phyloP scores from a whole-genome alignment of 2,888 invertebrate species.

The Bibio marci region DNA sequence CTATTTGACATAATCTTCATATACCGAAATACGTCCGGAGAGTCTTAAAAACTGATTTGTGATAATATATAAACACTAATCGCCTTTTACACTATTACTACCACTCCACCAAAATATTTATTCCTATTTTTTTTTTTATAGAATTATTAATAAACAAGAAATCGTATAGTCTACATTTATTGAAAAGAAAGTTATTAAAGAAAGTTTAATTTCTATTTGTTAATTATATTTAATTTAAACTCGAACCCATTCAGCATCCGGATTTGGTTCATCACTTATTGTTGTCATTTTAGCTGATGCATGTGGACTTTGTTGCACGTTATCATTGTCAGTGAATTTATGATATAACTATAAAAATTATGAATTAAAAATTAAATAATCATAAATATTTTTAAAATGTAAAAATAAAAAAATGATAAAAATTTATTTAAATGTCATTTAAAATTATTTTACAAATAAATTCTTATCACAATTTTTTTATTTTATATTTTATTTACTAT shows the following conservation, averaged over 20 bases:
- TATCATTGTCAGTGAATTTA: slow-evolving; percentile 3
- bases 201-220: no score
- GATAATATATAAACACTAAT: no score
- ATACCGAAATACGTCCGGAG: no score
- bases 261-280: slow-evolving; percentile 1
- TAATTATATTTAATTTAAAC: slow-evolving; percentile 5
- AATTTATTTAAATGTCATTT: neutral
- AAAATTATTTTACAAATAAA: neutral
- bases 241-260: slow-evolving; percentile 10
- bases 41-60: no score
- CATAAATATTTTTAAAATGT: neutral
- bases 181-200: no score
- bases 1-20: no score
- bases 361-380: neutral
- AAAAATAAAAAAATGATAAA: neutral
- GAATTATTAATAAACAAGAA: no score
- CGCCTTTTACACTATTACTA: no score
- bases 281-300: neutral
- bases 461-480: neutral
- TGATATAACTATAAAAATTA: slow-evolving; percentile 7
- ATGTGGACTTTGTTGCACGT: neutral
- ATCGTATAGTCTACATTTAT: no score
- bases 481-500: neutral
- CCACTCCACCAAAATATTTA: no score
- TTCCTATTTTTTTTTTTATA: no score